Conservation (phyloP, 2,113 vertebrate genomes). For the Anolis sagrei region DNA sequence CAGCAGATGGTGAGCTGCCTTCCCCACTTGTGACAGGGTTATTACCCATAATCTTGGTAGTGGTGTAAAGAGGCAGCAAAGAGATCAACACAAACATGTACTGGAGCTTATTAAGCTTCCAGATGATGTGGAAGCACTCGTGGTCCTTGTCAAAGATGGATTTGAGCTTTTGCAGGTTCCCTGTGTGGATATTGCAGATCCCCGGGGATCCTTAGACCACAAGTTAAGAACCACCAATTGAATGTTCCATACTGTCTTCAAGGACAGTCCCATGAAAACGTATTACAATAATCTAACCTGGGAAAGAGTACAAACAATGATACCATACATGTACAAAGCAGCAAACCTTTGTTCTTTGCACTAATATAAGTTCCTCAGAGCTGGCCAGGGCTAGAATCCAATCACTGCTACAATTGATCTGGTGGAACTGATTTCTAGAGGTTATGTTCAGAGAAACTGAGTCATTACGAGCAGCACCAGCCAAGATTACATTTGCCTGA, state of each 20-base stretch:
- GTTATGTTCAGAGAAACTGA: not conserved
- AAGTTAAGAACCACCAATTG: too few relatives aligned
- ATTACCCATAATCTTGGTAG: too few relatives aligned
- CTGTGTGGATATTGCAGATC: too few relatives aligned
- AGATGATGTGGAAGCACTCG: too few relatives aligned
- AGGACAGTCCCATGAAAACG: not conserved
- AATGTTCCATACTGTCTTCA: not conserved
- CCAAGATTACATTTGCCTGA: not conserved
- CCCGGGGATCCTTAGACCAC: too few relatives aligned
- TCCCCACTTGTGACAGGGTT: too few relatives aligned
- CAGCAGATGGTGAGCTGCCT: too few relatives aligned
- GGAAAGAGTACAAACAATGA: not conserved
- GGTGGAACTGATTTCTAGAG: not conserved
- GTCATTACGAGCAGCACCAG: not conserved
- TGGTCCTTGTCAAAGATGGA: too few relatives aligned
- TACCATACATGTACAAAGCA: not conserved
- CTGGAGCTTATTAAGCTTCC: too few relatives aligned
- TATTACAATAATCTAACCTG: not conserved
- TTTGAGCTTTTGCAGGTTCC: too few relatives aligned
- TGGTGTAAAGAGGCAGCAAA: too few relatives aligned
- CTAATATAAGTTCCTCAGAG: not conserved
- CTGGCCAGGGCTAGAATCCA: not conserved
- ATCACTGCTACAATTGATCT: not conserved
- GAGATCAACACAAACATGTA: too few relatives aligned
- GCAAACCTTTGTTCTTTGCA: not conserved